Evolutionary conservation across 2,888 invertebrate species (phyloP), one percentile per base, ranked within the genome.

Genomic region (Galerucella nymphaeae): DNA sequence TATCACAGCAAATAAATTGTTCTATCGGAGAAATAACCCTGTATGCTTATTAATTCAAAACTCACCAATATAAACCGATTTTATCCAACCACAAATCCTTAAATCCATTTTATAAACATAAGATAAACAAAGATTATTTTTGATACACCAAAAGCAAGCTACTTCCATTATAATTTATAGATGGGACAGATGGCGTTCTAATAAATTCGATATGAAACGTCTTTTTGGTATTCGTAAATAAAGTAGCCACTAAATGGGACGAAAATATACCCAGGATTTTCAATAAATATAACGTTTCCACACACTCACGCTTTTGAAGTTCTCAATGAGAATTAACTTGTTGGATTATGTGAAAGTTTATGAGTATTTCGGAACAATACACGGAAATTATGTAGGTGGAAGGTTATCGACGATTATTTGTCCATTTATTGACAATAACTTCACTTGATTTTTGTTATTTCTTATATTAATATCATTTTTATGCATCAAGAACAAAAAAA

Each of bases 71-170:
- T 59, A 59, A 59, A 59, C 59, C 67, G 72, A 23, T 38, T 78
- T 79, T 75, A 77, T 79, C 73, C 70, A 72, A 78, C 79, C 78
- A 70, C 79, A 80, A 75, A 79, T 71, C 76, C 70, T 66, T 70
- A 75, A 78, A 76, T 71, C 78, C 74, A 71, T 73, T 74, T 72
- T 75, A 76, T 73, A 76, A 77, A 76, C 76, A 73, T 70, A 71
- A 77, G 78, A 80, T 81, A 82, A 82, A 82, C 82, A 81, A 78
- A 82, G 82, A 79, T 82, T 82, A 82, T 82, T 82, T 81, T 77
- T 79, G 81, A 70, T 67, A 61, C 77, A 79, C 75, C 58, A 63
- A 64, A 58, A 78, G 79, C 77, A 78, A 76, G 78, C 75, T 71
- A 69, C 61, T 58, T 61, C 57, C 71, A 75, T 76, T 65, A 70